phyloP scores from a whole-genome alignment of 1,140 invertebrate genomes.

The Dryas iulia region DNA sequence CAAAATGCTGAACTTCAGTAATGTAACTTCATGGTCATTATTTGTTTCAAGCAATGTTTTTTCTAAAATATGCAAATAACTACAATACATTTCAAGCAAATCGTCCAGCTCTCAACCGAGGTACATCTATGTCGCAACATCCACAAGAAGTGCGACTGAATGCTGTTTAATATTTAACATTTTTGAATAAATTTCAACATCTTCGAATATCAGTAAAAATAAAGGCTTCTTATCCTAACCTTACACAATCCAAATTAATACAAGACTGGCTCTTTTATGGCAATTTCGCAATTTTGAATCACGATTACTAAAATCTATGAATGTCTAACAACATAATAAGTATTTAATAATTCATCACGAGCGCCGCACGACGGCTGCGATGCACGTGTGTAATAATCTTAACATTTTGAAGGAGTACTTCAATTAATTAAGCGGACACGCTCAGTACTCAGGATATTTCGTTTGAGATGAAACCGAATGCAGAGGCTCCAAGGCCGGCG shows the following conservation, averaged over 20 bases:
- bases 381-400: background rate
- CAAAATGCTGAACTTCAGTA: no score
- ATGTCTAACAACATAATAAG: background rate
- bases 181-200: background rate
- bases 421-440: background rate
- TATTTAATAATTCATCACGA: background rate
- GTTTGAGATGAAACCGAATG: constrained; percentile 5
- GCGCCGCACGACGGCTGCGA: background rate
- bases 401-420: background rate
- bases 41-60: no score
- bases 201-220: background rate
- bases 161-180: background rate
- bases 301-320: constrained; percentile 3
- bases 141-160: background rate
- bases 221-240: background rate
- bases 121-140: background rate
- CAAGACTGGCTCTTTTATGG: constrained; percentile 10
- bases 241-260: background rate
- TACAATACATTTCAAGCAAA: background rate
- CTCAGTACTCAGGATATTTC: background rate
- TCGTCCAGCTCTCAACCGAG: background rate
- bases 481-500: constrained; percentile 30
- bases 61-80: no score
- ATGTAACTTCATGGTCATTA: no score
- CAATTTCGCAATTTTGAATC: constrained; percentile 2